Conservation (phyloP, 2,888 invertebrate genomes). For the Seira ritae region DNA sequence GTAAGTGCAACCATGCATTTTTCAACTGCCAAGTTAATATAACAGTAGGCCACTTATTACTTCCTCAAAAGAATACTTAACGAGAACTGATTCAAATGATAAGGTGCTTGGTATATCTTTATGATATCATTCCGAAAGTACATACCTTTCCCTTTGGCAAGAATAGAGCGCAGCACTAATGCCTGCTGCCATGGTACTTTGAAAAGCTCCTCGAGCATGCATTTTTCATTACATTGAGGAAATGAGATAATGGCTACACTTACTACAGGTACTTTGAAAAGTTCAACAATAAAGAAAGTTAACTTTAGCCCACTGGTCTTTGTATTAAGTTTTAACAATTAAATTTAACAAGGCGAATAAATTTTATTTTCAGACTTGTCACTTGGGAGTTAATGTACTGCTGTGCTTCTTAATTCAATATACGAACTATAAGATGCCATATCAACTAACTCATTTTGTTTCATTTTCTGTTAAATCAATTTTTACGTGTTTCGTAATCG, state of each 20-base stretch:
- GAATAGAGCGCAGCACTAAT: no score
- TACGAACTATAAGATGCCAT: background rate
- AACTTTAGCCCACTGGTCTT: background rate
- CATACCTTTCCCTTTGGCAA: no score
- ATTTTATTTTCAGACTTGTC: conserved; percentile 9
- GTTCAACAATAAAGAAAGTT: conserved; percentile 18
- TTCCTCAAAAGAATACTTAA: background rate
- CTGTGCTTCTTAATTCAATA: conserved; percentile 1
- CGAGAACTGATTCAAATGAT: background rate
- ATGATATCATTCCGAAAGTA: conserved; percentile 17
- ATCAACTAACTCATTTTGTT: no score
- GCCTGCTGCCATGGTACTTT: conserved; percentile 8
- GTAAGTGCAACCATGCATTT: background rate
- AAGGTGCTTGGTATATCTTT: no score
- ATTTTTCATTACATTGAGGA: conserved; percentile 35
- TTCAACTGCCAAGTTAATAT: conserved; percentile 1
- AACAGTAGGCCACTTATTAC: background rate
- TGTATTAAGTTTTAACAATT: conserved; percentile 29
- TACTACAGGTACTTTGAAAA: conserved; percentile 8
- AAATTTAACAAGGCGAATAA: conserved; percentile 13
- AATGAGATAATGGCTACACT: background rate
- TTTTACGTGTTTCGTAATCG: conserved; percentile 3
- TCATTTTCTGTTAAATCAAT: background rate
- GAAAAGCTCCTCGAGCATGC: conserved; percentile 22
- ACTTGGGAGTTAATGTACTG: background rate